phyloP scores from a whole-genome alignment of 2,888 invertebrate species.

The Muschampia plurimacula region DNA sequence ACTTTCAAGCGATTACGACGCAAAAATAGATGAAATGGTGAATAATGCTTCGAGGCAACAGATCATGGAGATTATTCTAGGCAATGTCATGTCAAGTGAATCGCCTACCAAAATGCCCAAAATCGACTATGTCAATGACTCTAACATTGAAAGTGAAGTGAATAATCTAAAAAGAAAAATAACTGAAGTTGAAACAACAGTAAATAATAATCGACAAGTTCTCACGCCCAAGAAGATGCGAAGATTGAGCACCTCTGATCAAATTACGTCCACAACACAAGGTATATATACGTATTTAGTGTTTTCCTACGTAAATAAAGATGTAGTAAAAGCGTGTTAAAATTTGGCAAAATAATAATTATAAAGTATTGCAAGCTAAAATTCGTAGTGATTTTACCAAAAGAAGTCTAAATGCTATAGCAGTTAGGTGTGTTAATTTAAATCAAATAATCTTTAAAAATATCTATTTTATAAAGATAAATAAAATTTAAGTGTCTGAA shows the following conservation, averaged over 20 bases:
- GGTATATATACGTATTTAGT: slow-evolving; percentile 52
- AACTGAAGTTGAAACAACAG: slow-evolving; percentile 60
- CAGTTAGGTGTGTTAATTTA: too few species aligned
- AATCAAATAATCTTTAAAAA: too few species aligned
- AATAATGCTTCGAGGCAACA: slow-evolving; percentile 76
- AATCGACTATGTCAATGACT: slow-evolving; percentile 71
- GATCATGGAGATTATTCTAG: slow-evolving; percentile 82
- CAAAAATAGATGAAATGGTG: slow-evolving; percentile 77
- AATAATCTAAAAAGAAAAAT: slow-evolving; percentile 65
- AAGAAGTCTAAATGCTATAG: too few species aligned
- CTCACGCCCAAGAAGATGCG: slow-evolving; percentile 71
- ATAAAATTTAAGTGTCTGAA: too few species aligned
- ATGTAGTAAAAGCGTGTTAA: too few species aligned
- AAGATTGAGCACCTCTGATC: slow-evolving; percentile 73
- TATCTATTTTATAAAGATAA: too few species aligned
- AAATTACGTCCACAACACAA: slow-evolving; percentile 77
- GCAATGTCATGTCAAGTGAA: slow-evolving; percentile 61
- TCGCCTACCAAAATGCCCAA: slow-evolving; percentile 66
- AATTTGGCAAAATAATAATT: too few species aligned
- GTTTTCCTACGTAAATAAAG: too few species aligned
- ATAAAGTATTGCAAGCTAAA: too few species aligned
- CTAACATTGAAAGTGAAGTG: slow-evolving; percentile 61
- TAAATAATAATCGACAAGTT: slow-evolving; percentile 70
- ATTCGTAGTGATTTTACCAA: too few species aligned
- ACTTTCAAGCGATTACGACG: slow-evolving; percentile 73